These are phyloP conservation scores for Myotis pilosus DNA, from an alignment of 2,797 vertebrate genomes.

Conservation along the genomic window DNA sequence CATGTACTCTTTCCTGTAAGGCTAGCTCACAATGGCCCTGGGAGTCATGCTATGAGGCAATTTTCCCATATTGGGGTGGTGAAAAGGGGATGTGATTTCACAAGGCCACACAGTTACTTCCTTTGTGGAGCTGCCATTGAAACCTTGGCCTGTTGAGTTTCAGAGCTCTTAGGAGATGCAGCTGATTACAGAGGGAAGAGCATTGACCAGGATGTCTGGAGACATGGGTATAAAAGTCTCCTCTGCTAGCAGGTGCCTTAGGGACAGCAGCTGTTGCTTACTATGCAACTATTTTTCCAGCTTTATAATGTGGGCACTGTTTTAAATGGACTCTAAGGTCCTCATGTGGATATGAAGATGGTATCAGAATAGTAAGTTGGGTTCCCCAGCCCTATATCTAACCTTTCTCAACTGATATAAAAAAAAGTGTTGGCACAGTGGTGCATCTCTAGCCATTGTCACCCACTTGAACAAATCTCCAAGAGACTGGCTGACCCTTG, in stretches of 20 bases:
- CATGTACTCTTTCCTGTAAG: neutral
- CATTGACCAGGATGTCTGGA: neutral
- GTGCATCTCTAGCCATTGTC: neutral
- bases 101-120: neutral
- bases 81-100: neutral
- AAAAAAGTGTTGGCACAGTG: neutral
- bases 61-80: neutral
- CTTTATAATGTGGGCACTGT: neutral
- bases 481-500: neutral
- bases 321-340: neutral
- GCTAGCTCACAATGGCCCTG: neutral
- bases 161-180: neutral
- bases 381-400: neutral
- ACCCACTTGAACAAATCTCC: neutral
- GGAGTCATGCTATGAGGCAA: neutral
- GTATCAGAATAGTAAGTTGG: neutral
- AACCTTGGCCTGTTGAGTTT: neutral
- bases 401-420: neutral
- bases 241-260: neutral
- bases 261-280: neutral
- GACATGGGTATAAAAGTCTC: neutral
- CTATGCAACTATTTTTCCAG: neutral
- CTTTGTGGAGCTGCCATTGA: neutral
- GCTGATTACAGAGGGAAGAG: neutral
- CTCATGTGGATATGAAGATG: neutral